Evolutionary conservation across 1,140 invertebrate genomes (phyloP), one percentile per base, ranked within the genome.

Genomic region (Vollenhovia emeryi): DNA sequence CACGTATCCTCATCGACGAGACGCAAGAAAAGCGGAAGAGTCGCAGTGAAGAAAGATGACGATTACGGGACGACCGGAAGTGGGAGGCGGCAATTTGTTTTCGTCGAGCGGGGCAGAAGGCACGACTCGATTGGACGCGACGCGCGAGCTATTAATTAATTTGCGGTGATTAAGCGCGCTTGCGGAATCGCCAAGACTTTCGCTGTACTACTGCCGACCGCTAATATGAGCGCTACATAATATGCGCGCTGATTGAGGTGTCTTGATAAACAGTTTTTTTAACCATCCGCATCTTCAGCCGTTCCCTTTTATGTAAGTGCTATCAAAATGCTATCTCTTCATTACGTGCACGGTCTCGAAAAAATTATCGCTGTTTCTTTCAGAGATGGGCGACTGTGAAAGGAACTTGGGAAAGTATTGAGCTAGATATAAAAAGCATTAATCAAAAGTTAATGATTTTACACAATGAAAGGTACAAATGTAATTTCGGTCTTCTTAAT

Each of bases 101-200:
- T 79, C 60, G 75, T 69, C 78, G 11, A 43, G 27, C 66, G 13
- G 9, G 13, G 13, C 24, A 11, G 24, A 48, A 45, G 33, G 36
- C 21, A 18, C 15, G n/a, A 79, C 24, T 40, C 15, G 50, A 79
- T 27, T 27, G 15, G 50, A 57, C 48, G 21, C 18, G 33, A 55
- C 76, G 24, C 64, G 78, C 64, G 21, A 43, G 24, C 50, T 30
- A 36, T 73, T 33, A 79, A 79, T 79, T 68, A 66, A 79, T 68
- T 68, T 52, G 21, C 33, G 15, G 15, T 27, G 76, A 79, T 68
- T 30, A 62, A 55, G 59, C 13, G 30, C 24, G n/a, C 27, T 76
- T 76, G 40, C 13, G 55, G 40, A 30, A 62, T 76, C 57, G 36
- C 9, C 6, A 30, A 62, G 8, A 73, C 30, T 60, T 75, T 75